Percentiles rank a stretch among this genome's conserved stretches.
These are phyloP conservation scores for Bimastos eiseni DNA, from an alignment of 2,888 invertebrate species.

Conservation along the genomic window DNA sequence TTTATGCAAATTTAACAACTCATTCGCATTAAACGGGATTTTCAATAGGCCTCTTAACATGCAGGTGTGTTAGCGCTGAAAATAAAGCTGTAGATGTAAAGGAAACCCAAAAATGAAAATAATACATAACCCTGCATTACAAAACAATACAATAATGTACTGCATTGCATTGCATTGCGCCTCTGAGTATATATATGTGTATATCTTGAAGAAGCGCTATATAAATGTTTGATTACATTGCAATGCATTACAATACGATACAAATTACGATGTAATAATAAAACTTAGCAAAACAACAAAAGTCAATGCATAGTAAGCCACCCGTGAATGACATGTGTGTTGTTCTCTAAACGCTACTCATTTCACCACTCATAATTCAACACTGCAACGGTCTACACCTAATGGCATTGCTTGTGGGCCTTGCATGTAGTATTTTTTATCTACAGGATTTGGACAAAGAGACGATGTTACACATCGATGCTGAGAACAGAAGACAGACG, in stretches of 20 bases:
- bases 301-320: too few relatives aligned
- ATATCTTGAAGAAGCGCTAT: too few relatives aligned
- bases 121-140: too few relatives aligned
- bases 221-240: not conserved
- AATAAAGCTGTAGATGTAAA: not conserved
- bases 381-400: not conserved
- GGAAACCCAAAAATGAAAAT: too few relatives aligned
- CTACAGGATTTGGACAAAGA: constrained; percentile 64
- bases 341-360: not conserved
- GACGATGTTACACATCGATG: constrained; percentile 64
- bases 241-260: not conserved
- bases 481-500: constrained; percentile 64
- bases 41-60: not conserved
- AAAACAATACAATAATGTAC: too few relatives aligned
- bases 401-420: not conserved
- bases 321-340: too few relatives aligned
- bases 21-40: not conserved
- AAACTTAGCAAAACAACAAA: too few relatives aligned
- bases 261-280: not conserved
- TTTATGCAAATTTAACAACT: not conserved
- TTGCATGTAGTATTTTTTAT: not conserved
- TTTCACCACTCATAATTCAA: not conserved
- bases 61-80: not conserved
- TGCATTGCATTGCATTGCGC: too few relatives aligned
- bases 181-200: too few relatives aligned